Percentiles rank a stretch among this genome's conserved stretches.
Evolutionary conservation across 2,113 vertebrate species (phyloP).

Genomic region (Ramphastos sulfuratus): DNA sequence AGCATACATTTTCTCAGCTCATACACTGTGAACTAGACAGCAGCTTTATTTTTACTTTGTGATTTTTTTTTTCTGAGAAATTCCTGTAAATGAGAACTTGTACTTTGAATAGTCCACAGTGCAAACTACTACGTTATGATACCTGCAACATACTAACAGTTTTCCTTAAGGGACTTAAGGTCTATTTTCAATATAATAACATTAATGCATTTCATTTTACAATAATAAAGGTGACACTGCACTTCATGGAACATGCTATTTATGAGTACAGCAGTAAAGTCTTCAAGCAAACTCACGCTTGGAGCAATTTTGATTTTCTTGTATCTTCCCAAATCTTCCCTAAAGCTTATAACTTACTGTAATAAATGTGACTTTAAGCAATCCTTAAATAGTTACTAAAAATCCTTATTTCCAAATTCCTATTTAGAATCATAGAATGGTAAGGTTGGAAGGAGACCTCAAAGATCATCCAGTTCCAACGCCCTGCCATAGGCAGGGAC

Average conservation of each 20-base stretch:
- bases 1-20: background rate
- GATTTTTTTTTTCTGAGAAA: background rate
- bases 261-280: background rate
- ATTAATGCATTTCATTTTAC: background rate
- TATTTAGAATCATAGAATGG: background rate
- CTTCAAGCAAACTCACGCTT: background rate
- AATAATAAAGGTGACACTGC: background rate
- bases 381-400: background rate
- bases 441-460: no score
- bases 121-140: background rate
- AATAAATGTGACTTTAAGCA: constrained; percentile 1
- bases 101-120: background rate
- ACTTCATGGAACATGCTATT: background rate
- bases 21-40: background rate
- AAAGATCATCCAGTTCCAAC: no score
- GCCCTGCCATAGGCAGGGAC: no score
- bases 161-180: background rate
- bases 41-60: background rate
- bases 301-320: background rate
- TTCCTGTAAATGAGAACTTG: background rate
- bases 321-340: background rate
- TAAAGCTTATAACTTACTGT: constrained; percentile 10
- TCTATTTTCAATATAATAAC: background rate
- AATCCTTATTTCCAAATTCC: background rate
- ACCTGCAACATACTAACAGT: background rate